Percentiles rank a stretch among this genome's conserved stretches.
Conservation (phyloP, 2,797 vertebrate genomes). For the Falco peregrinus region DNA sequence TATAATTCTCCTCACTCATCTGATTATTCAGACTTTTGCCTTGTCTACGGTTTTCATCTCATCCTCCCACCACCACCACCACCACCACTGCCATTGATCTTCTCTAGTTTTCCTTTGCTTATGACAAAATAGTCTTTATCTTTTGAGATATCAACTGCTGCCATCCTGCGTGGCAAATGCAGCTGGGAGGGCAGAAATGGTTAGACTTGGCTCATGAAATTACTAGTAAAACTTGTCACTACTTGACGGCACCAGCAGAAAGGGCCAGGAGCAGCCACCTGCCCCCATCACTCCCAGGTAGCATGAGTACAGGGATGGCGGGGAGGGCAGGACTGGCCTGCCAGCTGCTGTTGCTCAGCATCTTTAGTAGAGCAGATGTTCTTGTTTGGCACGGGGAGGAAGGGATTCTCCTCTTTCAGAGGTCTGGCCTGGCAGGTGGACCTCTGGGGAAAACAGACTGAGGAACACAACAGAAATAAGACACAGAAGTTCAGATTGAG, state of each 20-base stretch:
- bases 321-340: not conserved
- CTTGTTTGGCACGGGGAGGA: not conserved
- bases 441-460: not conserved
- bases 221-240: not conserved
- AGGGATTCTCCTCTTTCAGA: not conserved
- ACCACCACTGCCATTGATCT: not conserved
- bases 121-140: slow-evolving; percentile 9
- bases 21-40: slow-evolving; percentile 10
- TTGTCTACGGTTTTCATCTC: not conserved
- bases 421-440: not conserved
- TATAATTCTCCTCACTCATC: not conserved
- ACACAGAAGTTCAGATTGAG: not conserved
- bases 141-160: not conserved
- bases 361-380: not conserved
- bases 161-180: not conserved
- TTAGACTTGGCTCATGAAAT: not conserved
- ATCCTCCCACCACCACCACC: not conserved
- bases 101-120: slow-evolving; percentile 12
- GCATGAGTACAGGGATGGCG: accelerated
- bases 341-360: not conserved
- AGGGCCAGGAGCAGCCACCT: not conserved
- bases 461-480: not conserved
- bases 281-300: not conserved
- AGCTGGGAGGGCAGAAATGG: slow-evolving; percentile 2
- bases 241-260: not conserved